Base-by-base conservation (phyloP, 1,140 invertebrate genomes). In the Caenorhabditis brenneri region DNA sequence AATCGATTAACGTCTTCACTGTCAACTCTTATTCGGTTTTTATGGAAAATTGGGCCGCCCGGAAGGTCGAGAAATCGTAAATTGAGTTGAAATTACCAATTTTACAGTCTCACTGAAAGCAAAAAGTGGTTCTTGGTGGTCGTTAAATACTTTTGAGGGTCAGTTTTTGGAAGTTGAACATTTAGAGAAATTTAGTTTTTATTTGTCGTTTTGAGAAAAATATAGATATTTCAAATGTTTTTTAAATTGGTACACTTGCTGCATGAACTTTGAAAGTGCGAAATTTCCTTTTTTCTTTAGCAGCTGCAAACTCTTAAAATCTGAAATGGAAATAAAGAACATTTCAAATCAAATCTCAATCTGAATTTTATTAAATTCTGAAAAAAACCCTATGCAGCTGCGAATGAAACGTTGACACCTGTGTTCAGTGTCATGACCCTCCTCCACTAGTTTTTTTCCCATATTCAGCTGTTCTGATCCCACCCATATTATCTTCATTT, bases 21-120 rank as follows among this genome's bases (percentile, higher is more conserved):
- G 7, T 10, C 27, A 19, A 36, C 12, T 36, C 22, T 74, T n/a
- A 42, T 74, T 29, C 39, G 12, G n/a, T 12, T 74, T 74, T 74
- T 74, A 74, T 74, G 33, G 36, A 33, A 46, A 74, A 74, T 4
- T 74, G 65, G 36, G 36, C 65, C 65, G 36, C 36, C 65, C 22
- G 65, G 22, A 74, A 74, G 65, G 36, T 42, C 65, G 65, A 74
- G 65, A 74, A 74, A 74, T 74, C 65, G 65, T 74, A 74, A 74
- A 74, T 74, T 74, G 65, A 42, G 27, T 74, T 31, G 65, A 46
- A 74, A 74, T 74, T 74, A 74, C 65, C 65, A 46, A 74, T 74
- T 74, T 74, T 74, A 74, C 65, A 42, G 36, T 74, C 65, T 12
- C 65, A 42, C 65, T 74, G 65, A 74, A 74, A 65, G 58, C 31